Conservation (phyloP, 2,888 invertebrate species). For the Drosophila barbarae region DNA sequence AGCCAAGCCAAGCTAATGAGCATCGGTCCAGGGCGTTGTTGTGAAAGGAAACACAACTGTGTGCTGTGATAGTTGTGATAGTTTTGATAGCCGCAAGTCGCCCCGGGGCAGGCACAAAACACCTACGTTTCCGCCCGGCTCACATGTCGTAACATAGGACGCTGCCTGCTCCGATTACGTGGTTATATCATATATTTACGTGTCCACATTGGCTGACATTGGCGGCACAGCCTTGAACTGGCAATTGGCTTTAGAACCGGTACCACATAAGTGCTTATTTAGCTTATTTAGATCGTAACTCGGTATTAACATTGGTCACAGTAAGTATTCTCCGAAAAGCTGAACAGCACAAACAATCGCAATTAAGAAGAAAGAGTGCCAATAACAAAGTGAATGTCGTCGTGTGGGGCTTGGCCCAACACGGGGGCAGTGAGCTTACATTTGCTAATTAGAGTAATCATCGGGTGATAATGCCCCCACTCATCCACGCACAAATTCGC, state of each 20-base stretch:
- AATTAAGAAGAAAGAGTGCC: conserved; percentile 27
- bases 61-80: conserved; percentile 27
- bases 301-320: conserved; percentile 16
- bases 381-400: conserved; percentile 40
- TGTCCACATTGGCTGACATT: conserved; percentile 26
- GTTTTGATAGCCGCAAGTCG: conserved; percentile 56
- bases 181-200: conserved; percentile 38
- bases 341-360: conserved; percentile 1
- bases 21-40: conserved; percentile 64
- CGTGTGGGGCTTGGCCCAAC: conserved; percentile 27
- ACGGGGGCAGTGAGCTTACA: conserved; percentile 19
- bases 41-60: conserved; percentile 61
- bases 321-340: conserved; percentile 32
- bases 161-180: conserved; percentile 34
- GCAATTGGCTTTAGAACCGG: conserved; percentile 37
- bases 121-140: conserved; percentile 52
- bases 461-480: conserved; percentile 17
- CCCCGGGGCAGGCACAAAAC: conserved; percentile 37
- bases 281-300: conserved; percentile 28
- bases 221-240: conserved; percentile 39
- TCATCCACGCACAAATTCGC: conserved; percentile 16
- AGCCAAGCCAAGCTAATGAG: conserved; percentile 55
- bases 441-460: conserved; percentile 31
- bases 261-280: conserved; percentile 33
- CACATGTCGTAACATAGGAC: conserved; percentile 49